These are phyloP conservation scores for Cephalopholis sonnerati DNA, from an alignment of 2,113 vertebrate species.

Conservation along the genomic window DNA sequence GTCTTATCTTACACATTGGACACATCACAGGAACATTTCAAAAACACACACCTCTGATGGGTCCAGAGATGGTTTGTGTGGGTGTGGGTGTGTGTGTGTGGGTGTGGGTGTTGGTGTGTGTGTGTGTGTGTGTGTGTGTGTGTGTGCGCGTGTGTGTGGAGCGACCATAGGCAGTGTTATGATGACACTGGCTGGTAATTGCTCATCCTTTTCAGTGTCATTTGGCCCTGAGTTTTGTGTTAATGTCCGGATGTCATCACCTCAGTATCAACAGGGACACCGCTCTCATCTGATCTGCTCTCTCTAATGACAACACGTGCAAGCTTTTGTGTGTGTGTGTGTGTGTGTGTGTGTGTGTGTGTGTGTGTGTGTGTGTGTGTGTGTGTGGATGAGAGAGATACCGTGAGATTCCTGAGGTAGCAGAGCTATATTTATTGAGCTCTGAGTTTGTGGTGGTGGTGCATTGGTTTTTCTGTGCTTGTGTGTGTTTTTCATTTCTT, in stretches of 20 bases:
- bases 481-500: neutral
- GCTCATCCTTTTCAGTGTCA: constrained; percentile 50
- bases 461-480: neutral
- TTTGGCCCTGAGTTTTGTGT: constrained; percentile 52
- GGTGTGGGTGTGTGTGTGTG: neutral
- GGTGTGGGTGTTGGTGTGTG: neutral
- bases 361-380: neutral
- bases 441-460: neutral
- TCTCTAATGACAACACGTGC: constrained; percentile 39
- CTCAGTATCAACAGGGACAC: constrained; percentile 48
- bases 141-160: neutral
- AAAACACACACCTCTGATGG: constrained; percentile 60
- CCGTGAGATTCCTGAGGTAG: neutral
- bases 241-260: constrained; percentile 64
- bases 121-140: neutral
- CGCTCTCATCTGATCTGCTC: constrained; percentile 55
- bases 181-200: constrained; percentile 51
- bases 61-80: neutral
- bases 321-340: neutral
- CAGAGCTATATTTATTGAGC: neutral
- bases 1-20: constrained; percentile 64
- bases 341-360: neutral
- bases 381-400: neutral
- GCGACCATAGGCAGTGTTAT: constrained; percentile 55
- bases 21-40: constrained; percentile 56